phyloP scores from a whole-genome alignment of 2,113 vertebrate genomes.

The Vulpes ferrilata region DNA sequence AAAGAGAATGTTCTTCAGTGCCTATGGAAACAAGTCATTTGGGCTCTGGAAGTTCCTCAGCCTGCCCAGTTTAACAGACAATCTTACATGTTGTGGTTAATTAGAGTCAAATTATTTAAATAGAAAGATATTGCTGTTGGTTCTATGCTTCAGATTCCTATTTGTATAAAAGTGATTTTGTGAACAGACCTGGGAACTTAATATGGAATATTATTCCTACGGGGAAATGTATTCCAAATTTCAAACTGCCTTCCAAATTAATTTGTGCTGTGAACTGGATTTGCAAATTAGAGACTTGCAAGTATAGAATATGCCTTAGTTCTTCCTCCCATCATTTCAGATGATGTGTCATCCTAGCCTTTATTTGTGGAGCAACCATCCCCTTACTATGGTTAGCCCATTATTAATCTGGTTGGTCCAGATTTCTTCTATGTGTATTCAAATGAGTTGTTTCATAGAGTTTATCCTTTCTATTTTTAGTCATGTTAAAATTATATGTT shows the following conservation, averaged over 20 bases:
- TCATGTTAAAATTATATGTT: not conserved
- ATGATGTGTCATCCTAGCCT: not conserved
- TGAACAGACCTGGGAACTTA: not conserved
- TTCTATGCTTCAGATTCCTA: not conserved
- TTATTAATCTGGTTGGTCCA: not conserved
- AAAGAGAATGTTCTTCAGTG: not conserved
- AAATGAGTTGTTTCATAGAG: not conserved
- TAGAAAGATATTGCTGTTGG: not conserved
- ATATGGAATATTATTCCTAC: not conserved
- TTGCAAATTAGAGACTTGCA: slow-evolving; percentile 46
- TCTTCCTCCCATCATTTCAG: not conserved
- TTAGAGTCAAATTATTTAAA: not conserved
- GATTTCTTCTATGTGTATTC: not conserved
- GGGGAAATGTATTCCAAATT: not conserved
- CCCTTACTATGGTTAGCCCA: not conserved
- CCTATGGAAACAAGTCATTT: not conserved
- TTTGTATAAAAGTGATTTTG: slow-evolving; percentile 40
- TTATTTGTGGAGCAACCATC: not conserved
- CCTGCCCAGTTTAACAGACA: not conserved
- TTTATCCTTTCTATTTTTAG: not conserved
- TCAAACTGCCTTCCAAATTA: slow-evolving; percentile 45
- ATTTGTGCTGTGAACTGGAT: not conserved
- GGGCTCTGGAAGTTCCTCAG: not conserved
- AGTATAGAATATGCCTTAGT: not conserved
- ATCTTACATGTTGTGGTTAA: not conserved